Evolutionary conservation across 2,888 invertebrate species (phyloP).

Genomic region (Halictus ligatus): DNA sequence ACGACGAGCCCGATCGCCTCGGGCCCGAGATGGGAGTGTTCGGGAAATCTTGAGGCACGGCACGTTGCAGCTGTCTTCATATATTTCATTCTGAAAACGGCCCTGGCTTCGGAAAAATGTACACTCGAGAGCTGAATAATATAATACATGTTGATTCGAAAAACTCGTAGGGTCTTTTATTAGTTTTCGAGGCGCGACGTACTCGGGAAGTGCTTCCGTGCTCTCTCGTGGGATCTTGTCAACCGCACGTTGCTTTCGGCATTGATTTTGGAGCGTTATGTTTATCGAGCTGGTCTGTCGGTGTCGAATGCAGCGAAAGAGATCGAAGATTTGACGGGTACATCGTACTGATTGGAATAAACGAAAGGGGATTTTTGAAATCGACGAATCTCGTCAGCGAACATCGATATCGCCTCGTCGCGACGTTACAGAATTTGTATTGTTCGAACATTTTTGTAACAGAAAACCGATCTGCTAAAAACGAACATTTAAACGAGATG

Average conservation of each 20-base stretch:
- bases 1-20: constrained; percentile 28
- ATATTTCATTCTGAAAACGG: constrained; percentile 47
- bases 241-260: not conserved
- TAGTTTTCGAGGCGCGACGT: not conserved
- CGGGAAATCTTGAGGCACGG: constrained; percentile 53
- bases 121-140: constrained; percentile 42
- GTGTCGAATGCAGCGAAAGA: not conserved
- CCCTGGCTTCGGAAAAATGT: constrained; percentile 32
- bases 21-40: constrained; percentile 24
- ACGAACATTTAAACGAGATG: not conserved
- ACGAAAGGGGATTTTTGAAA: not conserved
- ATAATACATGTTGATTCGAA: constrained; percentile 15
- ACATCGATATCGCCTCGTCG: not conserved
- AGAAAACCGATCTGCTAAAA: not conserved
- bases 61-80: constrained; percentile 67
- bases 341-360: not conserved
- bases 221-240: not conserved
- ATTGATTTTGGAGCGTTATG: not conserved
- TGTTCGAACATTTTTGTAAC: not conserved
- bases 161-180: not conserved
- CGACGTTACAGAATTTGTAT: not conserved
- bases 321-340: not conserved
- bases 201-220: not conserved
- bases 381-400: not conserved
- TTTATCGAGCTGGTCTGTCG: not conserved